These are phyloP conservation scores for Patiria miniata DNA, from an alignment of 35 echinoderm and acorn worm genomes.

Conservation along the genomic window DNA sequence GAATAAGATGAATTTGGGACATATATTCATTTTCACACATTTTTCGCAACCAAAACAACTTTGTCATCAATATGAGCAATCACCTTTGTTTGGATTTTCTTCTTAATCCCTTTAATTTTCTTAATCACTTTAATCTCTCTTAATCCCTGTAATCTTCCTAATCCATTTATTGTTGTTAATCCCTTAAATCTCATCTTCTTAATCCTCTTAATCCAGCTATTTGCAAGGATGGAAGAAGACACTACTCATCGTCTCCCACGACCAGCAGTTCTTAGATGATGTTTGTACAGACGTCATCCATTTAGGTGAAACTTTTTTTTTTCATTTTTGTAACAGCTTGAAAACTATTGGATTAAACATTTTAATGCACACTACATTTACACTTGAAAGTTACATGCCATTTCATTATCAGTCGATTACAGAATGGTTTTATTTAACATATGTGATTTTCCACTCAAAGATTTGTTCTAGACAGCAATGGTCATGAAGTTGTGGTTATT, in stretches of 20 bases:
- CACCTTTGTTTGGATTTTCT: no score
- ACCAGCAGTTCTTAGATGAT: constrained; percentile 97
- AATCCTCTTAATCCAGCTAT: constrained; percentile 57
- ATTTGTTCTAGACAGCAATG: no score
- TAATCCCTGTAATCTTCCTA: background rate
- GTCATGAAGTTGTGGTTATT: no score
- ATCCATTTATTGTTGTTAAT: background rate
- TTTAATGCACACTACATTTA: background rate
- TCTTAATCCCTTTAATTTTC: no score
- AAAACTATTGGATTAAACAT: background rate
- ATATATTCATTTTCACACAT: no score
- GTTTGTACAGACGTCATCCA: constrained; percentile 99
- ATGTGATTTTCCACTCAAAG: no score
- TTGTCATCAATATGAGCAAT: no score
- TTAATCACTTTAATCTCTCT: background rate
- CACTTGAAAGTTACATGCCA: no score
- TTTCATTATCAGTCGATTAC: no score
- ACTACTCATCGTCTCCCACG: constrained; percentile 91
- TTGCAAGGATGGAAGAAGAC: constrained; percentile 99
- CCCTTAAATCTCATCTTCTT: background rate
- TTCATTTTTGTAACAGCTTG: background rate
- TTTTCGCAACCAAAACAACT: no score
- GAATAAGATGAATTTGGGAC: no score
- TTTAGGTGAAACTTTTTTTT: constrained; percentile 66
- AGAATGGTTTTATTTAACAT: no score